Evolutionary conservation across 2,888 invertebrate genomes (phyloP).

Genomic region (Sphaerophoria rueppellii): DNA sequence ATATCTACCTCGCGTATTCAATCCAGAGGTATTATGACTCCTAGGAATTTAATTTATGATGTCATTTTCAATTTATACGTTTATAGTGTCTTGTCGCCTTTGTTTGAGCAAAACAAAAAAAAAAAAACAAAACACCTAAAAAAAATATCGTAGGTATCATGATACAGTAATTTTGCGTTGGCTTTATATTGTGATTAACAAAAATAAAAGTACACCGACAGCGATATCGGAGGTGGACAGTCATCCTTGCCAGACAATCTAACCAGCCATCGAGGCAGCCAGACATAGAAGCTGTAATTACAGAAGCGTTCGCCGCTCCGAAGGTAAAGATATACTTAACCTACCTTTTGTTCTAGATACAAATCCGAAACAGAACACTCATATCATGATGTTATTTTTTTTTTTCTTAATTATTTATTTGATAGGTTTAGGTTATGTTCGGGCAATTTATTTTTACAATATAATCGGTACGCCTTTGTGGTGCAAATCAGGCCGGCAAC

Average conservation of each 20-base stretch:
- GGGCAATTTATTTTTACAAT: conserved; percentile 44
- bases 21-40: conserved; percentile 16
- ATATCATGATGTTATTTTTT: conserved; percentile 20
- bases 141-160: neutral
- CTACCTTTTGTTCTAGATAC: neutral
- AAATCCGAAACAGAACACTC: conserved; percentile 9
- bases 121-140: neutral
- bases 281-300: conserved; percentile 53
- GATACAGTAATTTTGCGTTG: conserved; percentile 9
- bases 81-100: conserved; percentile 39
- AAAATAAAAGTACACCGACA: conserved; percentile 17
- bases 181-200: conserved; percentile 34
- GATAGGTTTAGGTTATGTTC: neutral
- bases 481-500: conserved; percentile 31
- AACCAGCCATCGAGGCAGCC: neutral
- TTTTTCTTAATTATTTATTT: conserved; percentile 43
- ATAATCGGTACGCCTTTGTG: conserved; percentile 44
- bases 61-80: conserved; percentile 53
- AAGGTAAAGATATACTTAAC: conserved; percentile 1
- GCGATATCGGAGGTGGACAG: conserved; percentile 55
- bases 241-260: neutral
- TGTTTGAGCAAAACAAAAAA: conserved; percentile 19
- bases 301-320: conserved; percentile 36
- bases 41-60: conserved; percentile 62
- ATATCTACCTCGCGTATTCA: neutral